Percentiles rank a stretch among this genome's conserved stretches.
These are phyloP conservation scores for Cephus nigrinus DNA, from an alignment of 2,888 invertebrate genomes.

Conservation along the genomic window DNA sequence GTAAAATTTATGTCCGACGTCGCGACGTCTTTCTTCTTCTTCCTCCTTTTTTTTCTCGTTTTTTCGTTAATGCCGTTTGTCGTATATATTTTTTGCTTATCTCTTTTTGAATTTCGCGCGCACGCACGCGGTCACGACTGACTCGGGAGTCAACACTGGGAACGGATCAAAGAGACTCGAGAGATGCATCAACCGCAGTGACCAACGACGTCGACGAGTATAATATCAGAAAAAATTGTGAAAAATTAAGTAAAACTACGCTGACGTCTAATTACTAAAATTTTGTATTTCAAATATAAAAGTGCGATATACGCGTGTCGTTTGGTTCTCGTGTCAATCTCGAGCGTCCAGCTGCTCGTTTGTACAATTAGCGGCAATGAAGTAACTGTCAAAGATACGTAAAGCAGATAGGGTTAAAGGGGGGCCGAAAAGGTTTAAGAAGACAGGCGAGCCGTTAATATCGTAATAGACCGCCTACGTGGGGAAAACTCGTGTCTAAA, in stretches of 20 bases:
- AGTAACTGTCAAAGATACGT: neutral
- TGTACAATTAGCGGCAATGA: neutral
- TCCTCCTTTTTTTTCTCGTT: neutral
- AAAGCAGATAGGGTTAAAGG: neutral
- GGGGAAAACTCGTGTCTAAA: neutral
- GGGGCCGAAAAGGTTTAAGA: neutral
- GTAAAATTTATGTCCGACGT: conserved; percentile 29
- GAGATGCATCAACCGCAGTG: neutral
- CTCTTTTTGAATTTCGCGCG: neutral
- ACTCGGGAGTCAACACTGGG: neutral
- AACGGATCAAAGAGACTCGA: neutral
- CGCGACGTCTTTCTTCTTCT: conserved; percentile 7
- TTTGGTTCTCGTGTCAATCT: neutral
- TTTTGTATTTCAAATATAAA: neutral
- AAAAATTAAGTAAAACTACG: neutral
- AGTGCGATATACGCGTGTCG: neutral
- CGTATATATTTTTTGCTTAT: neutral
- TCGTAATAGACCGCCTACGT: neutral
- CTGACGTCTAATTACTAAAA: neutral
- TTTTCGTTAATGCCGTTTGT: neutral
- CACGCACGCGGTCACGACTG: neutral
- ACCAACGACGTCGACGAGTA: neutral
- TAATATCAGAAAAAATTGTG: neutral
- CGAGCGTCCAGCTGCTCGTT: neutral
- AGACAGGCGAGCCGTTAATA: neutral